phyloP scores from a whole-genome alignment of 1,140 invertebrate genomes.

The Triops longicaudatus region DNA sequence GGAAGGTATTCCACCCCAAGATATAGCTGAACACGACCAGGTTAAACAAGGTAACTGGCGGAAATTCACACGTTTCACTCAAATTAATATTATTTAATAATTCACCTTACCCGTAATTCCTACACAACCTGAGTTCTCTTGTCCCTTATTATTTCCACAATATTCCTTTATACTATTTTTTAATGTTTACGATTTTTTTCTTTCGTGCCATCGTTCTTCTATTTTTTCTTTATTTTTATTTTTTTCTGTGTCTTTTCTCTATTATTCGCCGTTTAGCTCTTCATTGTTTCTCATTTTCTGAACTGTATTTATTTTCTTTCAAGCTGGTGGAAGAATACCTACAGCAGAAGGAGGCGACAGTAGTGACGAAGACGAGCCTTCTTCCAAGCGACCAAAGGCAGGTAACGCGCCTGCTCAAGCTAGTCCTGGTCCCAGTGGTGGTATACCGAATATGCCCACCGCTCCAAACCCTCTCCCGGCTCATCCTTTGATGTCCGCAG shows the following conservation, averaged over 20 bases:
- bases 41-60: slow-evolving; percentile 55
- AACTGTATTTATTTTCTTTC: background rate
- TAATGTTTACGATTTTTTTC: no score
- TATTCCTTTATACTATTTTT: background rate
- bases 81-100: background rate
- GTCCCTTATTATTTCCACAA: no score
- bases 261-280: background rate
- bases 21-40: slow-evolving; percentile 87
- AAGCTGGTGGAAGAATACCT: slow-evolving; percentile 29
- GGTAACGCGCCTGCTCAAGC: background rate
- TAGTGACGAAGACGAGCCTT: slow-evolving; percentile 35
- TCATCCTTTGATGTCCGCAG: slow-evolving; percentile 27
- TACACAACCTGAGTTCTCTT: no score
- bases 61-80: background rate
- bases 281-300: no score
- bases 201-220: no score
- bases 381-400: slow-evolving; percentile 16
- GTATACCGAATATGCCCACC: background rate
- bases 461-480: background rate
- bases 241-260: background rate
- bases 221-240: background rate
- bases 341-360: slow-evolving; percentile 45
- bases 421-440: slow-evolving; percentile 13
- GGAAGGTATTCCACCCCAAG: slow-evolving; percentile 97
- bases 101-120: no score